Evolutionary conservation across 2,888 invertebrate genomes (phyloP), one percentile per base, ranked within the genome.

Genomic region (Diplolepis rosae): DNA sequence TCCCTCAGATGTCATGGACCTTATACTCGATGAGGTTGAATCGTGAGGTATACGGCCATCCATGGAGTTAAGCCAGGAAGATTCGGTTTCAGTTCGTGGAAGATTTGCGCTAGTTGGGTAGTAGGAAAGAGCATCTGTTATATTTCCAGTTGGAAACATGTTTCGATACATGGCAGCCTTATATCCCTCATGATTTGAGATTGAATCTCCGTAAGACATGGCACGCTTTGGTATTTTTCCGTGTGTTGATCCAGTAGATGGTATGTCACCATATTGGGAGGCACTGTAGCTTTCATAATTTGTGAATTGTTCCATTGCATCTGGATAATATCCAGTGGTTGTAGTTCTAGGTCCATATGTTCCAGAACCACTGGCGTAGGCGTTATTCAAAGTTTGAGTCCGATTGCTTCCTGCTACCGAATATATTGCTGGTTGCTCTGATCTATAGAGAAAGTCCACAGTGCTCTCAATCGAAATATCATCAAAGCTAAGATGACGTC

Each of bases 41-140:
- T 90, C 90, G 68, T 90, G 91, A 54, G 90, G 90, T 74, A 89
- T 83, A 68, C 88, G 92, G 72, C 90, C 91, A 84, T 90, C 91
- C 88, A 90, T 91, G 7, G 91, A 90, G 73, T 90, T 91, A 81
- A 92, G 89, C 93, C 93, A 93, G 15, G 91, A 91, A 30, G 90
- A 87, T 80, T 93, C 93, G 48, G 90, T 89, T 73, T 93, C 92
- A 56, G 91, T 90, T 54, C 89, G 87, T 22, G 92, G 91, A 65
- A 91, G 86, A 84, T 90, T 90, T 77, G 91, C 92, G 39, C 93
- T 93, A 1, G 94, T 94, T 1, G 95, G 95, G 87, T 96, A 96
- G 81, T 95, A 96, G 0, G 94, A 94, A 6, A 96, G 89, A 13
- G 95, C 94, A 85, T 96, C 95, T 0, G 95, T 95, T 27, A 96